Base-by-base conservation (phyloP, 2,113 vertebrate species). In the Oryzias melastigma region DNA sequence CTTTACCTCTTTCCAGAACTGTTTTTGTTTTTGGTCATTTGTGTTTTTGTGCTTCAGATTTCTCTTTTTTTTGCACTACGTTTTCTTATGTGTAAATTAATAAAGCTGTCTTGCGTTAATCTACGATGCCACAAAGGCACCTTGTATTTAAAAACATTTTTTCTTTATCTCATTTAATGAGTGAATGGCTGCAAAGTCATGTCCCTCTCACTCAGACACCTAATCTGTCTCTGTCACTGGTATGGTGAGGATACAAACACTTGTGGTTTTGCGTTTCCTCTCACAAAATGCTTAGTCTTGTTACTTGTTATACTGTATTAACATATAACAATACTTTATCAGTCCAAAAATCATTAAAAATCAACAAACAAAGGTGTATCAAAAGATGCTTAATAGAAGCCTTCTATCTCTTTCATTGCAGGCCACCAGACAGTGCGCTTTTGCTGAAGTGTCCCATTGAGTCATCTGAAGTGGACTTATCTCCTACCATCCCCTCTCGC, bases 121-220 rank as follows among this genome's bases (percentile, higher is more conserved):
- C 35, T 35, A 35, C 2, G 35, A 35, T 35, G 35, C 35, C 3
- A 35, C 35, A 35, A 35, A 35, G 35, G 10, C 35, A 12, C 10
- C 35, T 35, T 35, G 35, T 12, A 35, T 35, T 35, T 12, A 35
- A 35, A 54, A 71, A 52, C 64, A 62, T 68, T 74, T n/a, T 57
- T 45, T 73, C 67, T 83, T 85, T 87, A 86, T 87, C 87, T 87
- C 61, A 70, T 58, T 88, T 68, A 82, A 55, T 83, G 85, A 83
- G 68, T 84, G 80, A 82, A 78, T 83, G 75, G 74, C 80, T 80
- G 68, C 83, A 65, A 73, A 81, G 83, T 80, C 85, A 85, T 89
- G 74, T 86, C 74, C 82, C 82, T 88, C 81, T 89, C 82, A 83
- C 25, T 25, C 25, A 22, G 73, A 75, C 87, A 86, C 87, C 80